phyloP scores from a whole-genome alignment of 2,113 vertebrate genomes.

The Cryptomyrus ogoouensis region DNA sequence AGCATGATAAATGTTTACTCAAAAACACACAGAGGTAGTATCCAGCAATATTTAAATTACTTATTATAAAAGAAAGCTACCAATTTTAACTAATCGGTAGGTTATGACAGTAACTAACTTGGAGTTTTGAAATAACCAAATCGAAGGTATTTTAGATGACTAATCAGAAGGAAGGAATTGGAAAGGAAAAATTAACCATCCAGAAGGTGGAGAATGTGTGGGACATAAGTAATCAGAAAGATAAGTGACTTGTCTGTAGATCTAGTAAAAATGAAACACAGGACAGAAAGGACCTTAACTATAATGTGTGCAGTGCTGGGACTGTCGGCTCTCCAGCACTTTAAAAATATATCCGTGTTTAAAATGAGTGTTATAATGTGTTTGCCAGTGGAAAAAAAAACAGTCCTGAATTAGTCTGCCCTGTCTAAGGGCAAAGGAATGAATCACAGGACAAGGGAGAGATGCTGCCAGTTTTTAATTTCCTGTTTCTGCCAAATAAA shows the following conservation, averaged over 20 bases:
- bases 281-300: background rate
- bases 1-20: background rate
- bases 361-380: background rate
- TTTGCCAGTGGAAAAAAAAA: background rate
- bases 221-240: background rate
- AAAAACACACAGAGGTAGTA: background rate
- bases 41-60: background rate
- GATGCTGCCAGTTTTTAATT: background rate
- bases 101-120: background rate
- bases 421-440: background rate
- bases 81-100: background rate
- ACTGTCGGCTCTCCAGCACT: background rate
- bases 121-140: background rate
- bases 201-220: background rate
- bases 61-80: background rate
- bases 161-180: background rate
- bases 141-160: background rate
- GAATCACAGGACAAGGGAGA: background rate
- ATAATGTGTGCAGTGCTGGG: background rate
- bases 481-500: background rate
- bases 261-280: background rate
- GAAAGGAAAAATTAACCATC: background rate
- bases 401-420: background rate
- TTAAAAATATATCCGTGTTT: background rate
- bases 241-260: background rate